phyloP scores from a whole-genome alignment of 2,797 vertebrate species.

The Anguilla megastoma region DNA sequence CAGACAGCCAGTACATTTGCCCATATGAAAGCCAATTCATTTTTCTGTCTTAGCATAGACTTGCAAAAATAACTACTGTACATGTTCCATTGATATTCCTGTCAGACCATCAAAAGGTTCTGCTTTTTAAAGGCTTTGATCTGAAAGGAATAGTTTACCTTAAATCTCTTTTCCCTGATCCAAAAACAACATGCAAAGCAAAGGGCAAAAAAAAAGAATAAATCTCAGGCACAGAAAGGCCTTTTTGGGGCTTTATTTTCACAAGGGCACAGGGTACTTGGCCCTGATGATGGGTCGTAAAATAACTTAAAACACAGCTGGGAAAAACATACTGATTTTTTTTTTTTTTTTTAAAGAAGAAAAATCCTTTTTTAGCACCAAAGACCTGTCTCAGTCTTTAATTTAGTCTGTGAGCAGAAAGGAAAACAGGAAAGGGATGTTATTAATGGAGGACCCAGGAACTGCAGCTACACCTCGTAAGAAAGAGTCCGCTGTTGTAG shows the following conservation, averaged over 20 bases:
- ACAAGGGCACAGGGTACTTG: slow-evolving; percentile 1
- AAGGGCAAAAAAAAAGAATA: background rate
- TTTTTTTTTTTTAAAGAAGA: background rate
- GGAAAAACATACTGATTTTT: background rate
- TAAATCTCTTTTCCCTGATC: background rate
- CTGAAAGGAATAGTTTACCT: slow-evolving; percentile 5
- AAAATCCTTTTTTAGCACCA: slow-evolving; percentile 11
- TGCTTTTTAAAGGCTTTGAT: background rate
- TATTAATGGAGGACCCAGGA: slow-evolving; percentile 6
- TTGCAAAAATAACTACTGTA: background rate
- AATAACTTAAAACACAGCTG: slow-evolving; percentile 14
- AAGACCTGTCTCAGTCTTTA: slow-evolving; percentile 8
- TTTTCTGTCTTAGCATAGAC: background rate
- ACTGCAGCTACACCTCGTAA: background rate
- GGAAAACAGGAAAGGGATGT: slow-evolving; percentile 25
- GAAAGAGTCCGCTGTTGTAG: background rate
- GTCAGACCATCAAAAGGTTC: background rate
- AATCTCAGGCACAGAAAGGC: slow-evolving; percentile 7
- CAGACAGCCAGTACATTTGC: background rate
- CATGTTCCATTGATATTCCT: background rate
- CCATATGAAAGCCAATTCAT: background rate
- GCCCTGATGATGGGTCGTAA: slow-evolving; percentile 12
- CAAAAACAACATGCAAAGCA: slow-evolving; percentile 1
- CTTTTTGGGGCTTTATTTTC: slow-evolving; percentile 9
- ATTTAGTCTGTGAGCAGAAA: slow-evolving; percentile 19